phyloP scores from a whole-genome alignment of 2,888 invertebrate species.

The Agonopterix subpropinquella region DNA sequence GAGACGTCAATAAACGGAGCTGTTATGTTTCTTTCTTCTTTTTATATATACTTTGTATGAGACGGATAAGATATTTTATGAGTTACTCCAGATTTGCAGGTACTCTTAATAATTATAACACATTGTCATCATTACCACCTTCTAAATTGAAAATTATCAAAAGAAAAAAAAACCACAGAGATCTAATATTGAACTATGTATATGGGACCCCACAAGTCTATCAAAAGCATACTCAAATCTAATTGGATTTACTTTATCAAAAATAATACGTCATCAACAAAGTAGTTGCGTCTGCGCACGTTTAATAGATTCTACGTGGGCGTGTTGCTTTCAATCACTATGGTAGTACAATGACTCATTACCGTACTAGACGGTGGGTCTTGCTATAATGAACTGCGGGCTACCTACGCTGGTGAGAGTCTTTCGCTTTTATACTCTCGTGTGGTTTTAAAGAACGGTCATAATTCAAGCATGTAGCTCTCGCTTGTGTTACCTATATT shows the following conservation, averaged over 20 bases:
- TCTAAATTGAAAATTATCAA: too few species aligned
- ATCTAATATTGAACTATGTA: too few species aligned
- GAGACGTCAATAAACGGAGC: constrained; percentile 42
- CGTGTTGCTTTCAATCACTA: constrained; percentile 11
- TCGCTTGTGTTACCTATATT: too few species aligned
- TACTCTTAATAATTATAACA: too few species aligned
- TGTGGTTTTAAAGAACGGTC: too few species aligned
- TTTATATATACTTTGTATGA: too few species aligned
- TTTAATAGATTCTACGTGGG: constrained; percentile 12
- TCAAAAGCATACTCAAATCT: not conserved
- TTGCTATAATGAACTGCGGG: constrained; percentile 7
- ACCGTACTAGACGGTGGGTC: constrained; percentile 12
- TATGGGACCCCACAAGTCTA: too few species aligned
- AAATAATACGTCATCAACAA: constrained; percentile 7
- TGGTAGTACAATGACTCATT: constrained; percentile 13
- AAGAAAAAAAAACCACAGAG: too few species aligned
- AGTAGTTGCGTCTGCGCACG: constrained; percentile 2
- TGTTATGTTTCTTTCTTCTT: constrained; percentile 19
- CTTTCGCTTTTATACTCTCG: not conserved
- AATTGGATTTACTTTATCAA: not conserved
- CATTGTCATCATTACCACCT: too few species aligned
- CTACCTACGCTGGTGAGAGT: constrained; percentile 8
- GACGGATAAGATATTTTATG: too few species aligned
- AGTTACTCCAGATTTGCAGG: too few species aligned
- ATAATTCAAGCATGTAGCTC: too few species aligned